Conservation (phyloP, 1,140 invertebrate genomes). For the Solenopsis fugax region DNA sequence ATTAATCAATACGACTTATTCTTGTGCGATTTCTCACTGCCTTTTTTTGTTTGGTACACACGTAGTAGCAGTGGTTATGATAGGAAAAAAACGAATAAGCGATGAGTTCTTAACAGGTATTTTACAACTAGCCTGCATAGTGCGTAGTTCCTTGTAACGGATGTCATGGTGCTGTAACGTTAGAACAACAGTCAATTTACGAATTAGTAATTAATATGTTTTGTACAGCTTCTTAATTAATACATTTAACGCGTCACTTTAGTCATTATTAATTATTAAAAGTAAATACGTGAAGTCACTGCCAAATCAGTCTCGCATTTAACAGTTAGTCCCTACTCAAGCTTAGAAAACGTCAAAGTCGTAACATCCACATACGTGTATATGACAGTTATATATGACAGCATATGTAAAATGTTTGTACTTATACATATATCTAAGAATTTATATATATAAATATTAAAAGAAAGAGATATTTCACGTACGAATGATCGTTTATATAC, state of each 20-base stretch:
- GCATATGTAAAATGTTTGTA: constrained; percentile 77
- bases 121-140: constrained; percentile 68
- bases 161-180: constrained; percentile 79
- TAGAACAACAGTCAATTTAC: constrained; percentile 80
- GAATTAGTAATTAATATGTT: constrained; percentile 81
- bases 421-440: constrained; percentile 70
- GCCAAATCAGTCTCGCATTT: constrained; percentile 80
- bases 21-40: constrained; percentile 52
- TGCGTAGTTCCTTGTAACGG: constrained; percentile 73
- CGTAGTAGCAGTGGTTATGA: constrained; percentile 43
- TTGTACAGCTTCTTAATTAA: constrained; percentile 86
- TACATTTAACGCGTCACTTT: constrained; percentile 80
- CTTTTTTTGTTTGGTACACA: constrained; percentile 45
- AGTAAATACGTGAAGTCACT: constrained; percentile 78
- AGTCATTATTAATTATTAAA: constrained; percentile 79
- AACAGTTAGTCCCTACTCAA: constrained; percentile 64
- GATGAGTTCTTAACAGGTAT: constrained; percentile 50
- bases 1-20: constrained; percentile 33
- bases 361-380: constrained; percentile 46
- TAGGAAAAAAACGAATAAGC: constrained; percentile 18
- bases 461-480: constrained; percentile 63
- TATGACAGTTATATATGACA: constrained; percentile 57
- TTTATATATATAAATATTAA: constrained; percentile 56
- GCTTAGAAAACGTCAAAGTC: constrained; percentile 61
- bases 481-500: constrained; percentile 72